Percentiles rank a stretch among this genome's conserved stretches.
These are phyloP conservation scores for Cervus canadensis DNA, from an alignment of 2,113 vertebrate species.

Conservation along the genomic window DNA sequence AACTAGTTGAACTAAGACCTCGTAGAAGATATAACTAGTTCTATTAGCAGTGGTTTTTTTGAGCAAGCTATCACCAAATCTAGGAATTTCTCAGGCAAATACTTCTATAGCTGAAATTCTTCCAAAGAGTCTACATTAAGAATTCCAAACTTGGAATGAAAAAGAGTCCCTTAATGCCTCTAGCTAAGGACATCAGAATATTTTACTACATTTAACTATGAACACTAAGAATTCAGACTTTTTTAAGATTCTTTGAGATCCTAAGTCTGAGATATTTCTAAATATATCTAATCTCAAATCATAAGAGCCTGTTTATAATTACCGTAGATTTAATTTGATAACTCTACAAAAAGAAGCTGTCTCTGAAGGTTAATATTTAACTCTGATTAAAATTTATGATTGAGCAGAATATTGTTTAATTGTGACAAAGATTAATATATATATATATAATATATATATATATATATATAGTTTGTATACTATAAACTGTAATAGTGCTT, in stretches of 20 bases:
- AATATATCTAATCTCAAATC: constrained; percentile 14
- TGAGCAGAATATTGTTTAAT: constrained; percentile 20
- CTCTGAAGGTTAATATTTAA: constrained; percentile 48
- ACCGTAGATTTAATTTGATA: not conserved
- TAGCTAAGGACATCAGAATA: not conserved
- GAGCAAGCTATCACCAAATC: not conserved
- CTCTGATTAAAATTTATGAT: constrained; percentile 9
- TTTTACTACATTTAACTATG: not conserved
- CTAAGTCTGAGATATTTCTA: constrained; percentile 3
- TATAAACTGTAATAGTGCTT: not conserved
- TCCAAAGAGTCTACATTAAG: not conserved
- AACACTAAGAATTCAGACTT: not conserved
- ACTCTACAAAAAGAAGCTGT: not conserved
- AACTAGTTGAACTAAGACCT: not conserved
- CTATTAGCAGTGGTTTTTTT: not conserved
- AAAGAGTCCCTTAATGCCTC: not conserved
- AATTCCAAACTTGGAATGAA: constrained; percentile 13
- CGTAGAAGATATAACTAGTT: not conserved
- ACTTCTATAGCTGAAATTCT: not conserved
- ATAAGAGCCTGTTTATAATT: not conserved
- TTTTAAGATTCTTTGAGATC: not conserved
- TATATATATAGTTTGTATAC: not conserved
- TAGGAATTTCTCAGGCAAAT: not conserved
- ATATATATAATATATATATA: too few relatives aligned
- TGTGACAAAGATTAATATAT: not conserved